phyloP scores from a whole-genome alignment of 2,888 invertebrate species.

The Prosapia bicincta region DNA sequence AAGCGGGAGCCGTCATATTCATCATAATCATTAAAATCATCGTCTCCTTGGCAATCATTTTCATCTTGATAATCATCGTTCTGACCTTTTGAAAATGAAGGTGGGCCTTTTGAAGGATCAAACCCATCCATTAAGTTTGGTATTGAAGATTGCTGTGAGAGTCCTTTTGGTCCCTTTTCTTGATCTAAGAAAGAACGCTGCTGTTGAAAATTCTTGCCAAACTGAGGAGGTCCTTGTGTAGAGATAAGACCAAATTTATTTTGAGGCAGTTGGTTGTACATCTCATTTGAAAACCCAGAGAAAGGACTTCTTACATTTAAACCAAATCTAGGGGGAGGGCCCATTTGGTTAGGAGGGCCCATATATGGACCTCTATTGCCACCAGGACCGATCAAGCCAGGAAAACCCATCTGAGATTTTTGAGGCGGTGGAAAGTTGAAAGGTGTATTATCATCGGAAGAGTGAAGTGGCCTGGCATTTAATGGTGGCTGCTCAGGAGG shows the following conservation, averaged over 20 bases:
- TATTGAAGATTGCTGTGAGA: not conserved
- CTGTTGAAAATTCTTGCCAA: not conserved
- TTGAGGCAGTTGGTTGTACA: not conserved
- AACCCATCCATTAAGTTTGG: constrained; percentile 27
- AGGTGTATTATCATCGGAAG: constrained; percentile 37
- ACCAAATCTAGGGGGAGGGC: constrained; percentile 19
- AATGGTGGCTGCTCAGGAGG: constrained; percentile 14
- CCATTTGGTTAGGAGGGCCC: not conserved
- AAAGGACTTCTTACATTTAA: not conserved
- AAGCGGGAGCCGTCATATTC: constrained; percentile 4
- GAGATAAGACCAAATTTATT: not conserved
- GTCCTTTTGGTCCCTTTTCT: not conserved
- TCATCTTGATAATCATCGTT: not conserved
- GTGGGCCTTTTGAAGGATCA: constrained; percentile 11
- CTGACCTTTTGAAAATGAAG: constrained; percentile 20
- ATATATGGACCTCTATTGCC: not conserved
- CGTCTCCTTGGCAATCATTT: constrained; percentile 1
- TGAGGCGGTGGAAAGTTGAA: constrained; percentile 35
- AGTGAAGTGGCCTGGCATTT: constrained; percentile 31
- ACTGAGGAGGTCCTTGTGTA: not conserved
- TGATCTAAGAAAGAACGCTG: not conserved
- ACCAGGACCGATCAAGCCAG: not conserved
- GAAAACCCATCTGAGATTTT: not conserved
- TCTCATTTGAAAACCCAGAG: not conserved
- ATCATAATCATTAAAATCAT: not conserved